Percentiles rank a stretch among this genome's conserved stretches.
These are phyloP conservation scores for Calliopsis andreniformis DNA, from an alignment of 1,140 invertebrate genomes.

Conservation along the genomic window DNA sequence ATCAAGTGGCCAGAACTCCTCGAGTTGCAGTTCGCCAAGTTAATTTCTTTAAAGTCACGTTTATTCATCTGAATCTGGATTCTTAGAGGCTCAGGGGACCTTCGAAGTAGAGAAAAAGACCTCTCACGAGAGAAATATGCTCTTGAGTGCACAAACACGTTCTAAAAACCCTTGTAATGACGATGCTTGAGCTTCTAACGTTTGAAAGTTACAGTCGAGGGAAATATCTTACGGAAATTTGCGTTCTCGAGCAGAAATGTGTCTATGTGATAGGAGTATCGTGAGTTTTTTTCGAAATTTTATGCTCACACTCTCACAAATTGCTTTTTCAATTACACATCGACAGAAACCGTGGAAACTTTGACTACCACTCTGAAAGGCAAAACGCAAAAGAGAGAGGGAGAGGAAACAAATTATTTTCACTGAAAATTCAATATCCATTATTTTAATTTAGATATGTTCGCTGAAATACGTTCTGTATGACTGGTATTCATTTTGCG, in stretches of 20 bases:
- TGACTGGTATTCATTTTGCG: background rate
- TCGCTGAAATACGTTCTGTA: background rate
- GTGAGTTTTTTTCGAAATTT: background rate
- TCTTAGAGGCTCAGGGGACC: background rate
- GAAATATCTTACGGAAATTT: background rate
- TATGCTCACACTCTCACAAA: background rate
- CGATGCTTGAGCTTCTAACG: conserved; percentile 2
- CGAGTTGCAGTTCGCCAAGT: conserved; percentile 21
- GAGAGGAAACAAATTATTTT: background rate
- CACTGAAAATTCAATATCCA: conserved; percentile 5
- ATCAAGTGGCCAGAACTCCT: background rate
- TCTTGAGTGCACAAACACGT: background rate
- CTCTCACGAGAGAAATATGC: background rate
- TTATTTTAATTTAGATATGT: conserved; percentile 21
- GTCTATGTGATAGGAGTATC: no score
- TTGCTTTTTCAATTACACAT: conserved; percentile 13
- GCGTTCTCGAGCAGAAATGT: no score
- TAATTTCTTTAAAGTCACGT: conserved; percentile 36
- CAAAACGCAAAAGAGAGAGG: no score
- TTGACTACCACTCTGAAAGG: background rate
- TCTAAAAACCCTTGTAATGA: conserved; percentile 19
- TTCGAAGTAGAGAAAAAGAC: background rate
- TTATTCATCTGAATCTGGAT: conserved; percentile 13
- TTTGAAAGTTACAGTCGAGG: background rate
- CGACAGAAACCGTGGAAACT: no score